Conservation (phyloP, 2,888 invertebrate species). For the Tinea trinotella region DNA sequence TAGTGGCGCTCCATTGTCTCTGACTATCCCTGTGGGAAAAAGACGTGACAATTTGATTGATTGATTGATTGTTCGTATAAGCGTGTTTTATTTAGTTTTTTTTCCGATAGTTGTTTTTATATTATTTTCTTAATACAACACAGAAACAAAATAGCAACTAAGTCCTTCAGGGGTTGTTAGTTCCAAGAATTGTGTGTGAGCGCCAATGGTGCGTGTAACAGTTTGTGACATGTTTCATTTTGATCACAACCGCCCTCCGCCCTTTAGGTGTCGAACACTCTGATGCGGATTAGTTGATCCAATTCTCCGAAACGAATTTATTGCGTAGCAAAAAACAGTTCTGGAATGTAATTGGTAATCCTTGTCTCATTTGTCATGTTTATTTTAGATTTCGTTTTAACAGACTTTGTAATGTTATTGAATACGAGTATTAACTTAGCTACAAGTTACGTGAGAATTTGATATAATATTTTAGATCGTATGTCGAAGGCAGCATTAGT, state of each 20-base stretch:
- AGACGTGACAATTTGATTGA: too few relatives aligned
- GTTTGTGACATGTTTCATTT: conserved; percentile 64
- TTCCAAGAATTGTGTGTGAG: conserved; percentile 24
- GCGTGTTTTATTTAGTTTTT: too few relatives aligned
- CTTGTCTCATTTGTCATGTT: conserved; percentile 9
- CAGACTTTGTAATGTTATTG: too few relatives aligned
- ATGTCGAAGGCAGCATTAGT: too few relatives aligned
- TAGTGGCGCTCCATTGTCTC: too few relatives aligned
- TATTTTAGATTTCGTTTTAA: too few relatives aligned
- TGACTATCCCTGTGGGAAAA: too few relatives aligned
- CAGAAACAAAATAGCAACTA: background rate
- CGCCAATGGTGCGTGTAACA: conserved; percentile 62
- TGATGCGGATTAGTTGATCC: conserved; percentile 40
- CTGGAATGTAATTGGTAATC: conserved; percentile 13
- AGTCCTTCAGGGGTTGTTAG: conserved; percentile 4
- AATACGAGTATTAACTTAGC: too few relatives aligned
- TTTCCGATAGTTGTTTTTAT: background rate
- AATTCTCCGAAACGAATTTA: conserved; percentile 26
- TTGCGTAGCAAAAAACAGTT: conserved; percentile 12
- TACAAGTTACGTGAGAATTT: too few relatives aligned
- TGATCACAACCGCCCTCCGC: conserved; percentile 29
- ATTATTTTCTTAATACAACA: background rate
- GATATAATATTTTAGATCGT: too few relatives aligned
- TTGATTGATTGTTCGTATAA: too few relatives aligned
- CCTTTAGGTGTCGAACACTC: conserved; percentile 33